Evolutionary conservation across 2,888 invertebrate genomes (phyloP).

Genomic region (Drosophila paranaensis): DNA sequence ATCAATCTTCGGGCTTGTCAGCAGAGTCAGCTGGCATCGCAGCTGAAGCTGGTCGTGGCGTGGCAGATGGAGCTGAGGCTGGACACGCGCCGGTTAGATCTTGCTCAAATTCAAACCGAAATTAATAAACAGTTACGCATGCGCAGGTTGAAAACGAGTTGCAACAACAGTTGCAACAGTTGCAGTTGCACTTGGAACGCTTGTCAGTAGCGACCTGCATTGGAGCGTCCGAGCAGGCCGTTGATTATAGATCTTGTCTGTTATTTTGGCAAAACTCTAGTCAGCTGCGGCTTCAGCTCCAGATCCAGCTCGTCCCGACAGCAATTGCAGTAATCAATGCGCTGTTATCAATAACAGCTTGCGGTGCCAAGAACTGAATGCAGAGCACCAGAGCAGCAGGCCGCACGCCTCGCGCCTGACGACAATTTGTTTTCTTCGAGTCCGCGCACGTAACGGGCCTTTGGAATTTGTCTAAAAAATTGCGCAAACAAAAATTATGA

Average conservation of each 20-base stretch:
- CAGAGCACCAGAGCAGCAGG: slow-evolving; percentile 41
- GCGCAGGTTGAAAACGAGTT: slow-evolving; percentile 66
- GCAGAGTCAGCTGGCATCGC: slow-evolving; percentile 19
- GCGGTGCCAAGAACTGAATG: slow-evolving; percentile 73
- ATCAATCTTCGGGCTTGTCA: slow-evolving; percentile 61
- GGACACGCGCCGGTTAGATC: slow-evolving; percentile 19
- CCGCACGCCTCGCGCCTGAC: slow-evolving; percentile 4
- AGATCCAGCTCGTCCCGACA: slow-evolving; percentile 18
- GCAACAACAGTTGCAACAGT: slow-evolving; percentile 22
- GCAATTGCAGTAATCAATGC: slow-evolving; percentile 78
- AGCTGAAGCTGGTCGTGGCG: background rate
- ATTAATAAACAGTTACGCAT: slow-evolving; percentile 79
- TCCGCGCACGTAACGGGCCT: slow-evolving; percentile 33
- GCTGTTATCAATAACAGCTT: slow-evolving; percentile 80
- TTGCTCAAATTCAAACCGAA: slow-evolving; percentile 44
- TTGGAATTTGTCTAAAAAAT: slow-evolving; percentile 70
- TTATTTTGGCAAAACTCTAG: slow-evolving; percentile 63
- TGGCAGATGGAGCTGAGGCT: background rate
- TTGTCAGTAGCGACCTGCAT: slow-evolving; percentile 13
- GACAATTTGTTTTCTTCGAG: slow-evolving; percentile 44
- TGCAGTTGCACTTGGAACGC: slow-evolving; percentile 13
- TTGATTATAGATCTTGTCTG: slow-evolving; percentile 65
- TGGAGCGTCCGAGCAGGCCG: slow-evolving; percentile 34
- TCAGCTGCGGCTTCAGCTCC: slow-evolving; percentile 12
- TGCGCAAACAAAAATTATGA: slow-evolving; percentile 75